Evolutionary conservation across 2,888 invertebrate genomes (phyloP).

Genomic region (Pandemis corylana): DNA sequence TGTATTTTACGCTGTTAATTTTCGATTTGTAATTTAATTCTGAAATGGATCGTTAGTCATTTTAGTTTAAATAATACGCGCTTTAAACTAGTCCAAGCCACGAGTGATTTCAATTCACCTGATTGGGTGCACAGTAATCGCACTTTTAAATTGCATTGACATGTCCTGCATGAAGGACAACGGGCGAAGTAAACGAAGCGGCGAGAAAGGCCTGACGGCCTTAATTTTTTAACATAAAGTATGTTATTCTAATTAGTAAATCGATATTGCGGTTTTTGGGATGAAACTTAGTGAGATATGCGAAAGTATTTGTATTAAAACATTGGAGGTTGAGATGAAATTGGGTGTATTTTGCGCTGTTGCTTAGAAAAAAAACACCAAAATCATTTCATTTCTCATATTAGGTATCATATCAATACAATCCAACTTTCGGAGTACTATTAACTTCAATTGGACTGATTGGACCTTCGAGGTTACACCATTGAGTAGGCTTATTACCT

Average conservation of each 20-base stretch:
- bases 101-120: not conserved
- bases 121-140: too few species aligned
- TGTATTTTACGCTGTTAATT: not conserved
- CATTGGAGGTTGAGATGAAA: not conserved
- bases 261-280: conserved; percentile 10
- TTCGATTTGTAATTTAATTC: too few species aligned
- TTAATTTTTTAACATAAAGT: not conserved
- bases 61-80: not conserved
- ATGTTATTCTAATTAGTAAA: not conserved
- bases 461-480: not conserved
- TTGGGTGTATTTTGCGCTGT: not conserved
- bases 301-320: conserved; percentile 15
- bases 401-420: not conserved
- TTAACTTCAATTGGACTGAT: not conserved
- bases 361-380: conserved; percentile 6
- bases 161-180: not conserved
- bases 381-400: not conserved
- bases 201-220: not conserved
- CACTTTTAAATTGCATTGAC: not conserved
- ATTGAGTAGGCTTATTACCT: too few species aligned
- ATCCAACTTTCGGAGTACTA: not conserved
- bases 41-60: not conserved
- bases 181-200: not conserved
- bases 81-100: too few species aligned
- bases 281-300: conserved; percentile 20